These are phyloP conservation scores for Calliphora vomitoria DNA, from an alignment of 2,888 invertebrate species.

Conservation along the genomic window DNA sequence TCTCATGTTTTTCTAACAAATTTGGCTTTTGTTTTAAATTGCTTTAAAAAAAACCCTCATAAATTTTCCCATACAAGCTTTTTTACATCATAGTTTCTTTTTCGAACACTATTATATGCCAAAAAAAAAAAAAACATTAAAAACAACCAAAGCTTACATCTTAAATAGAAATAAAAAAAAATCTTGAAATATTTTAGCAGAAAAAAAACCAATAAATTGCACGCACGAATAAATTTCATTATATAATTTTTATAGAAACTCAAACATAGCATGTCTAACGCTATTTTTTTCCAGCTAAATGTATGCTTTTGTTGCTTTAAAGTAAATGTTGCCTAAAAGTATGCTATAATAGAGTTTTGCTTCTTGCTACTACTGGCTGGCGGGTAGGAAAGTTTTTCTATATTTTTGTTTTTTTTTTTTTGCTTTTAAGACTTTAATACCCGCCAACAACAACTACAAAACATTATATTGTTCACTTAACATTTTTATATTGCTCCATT, in stretches of 20 bases:
- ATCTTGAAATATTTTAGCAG: neutral
- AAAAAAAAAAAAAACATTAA: slow-evolving; percentile 12
- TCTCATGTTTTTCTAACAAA: neutral
- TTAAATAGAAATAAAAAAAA: neutral
- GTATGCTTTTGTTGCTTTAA: slow-evolving; percentile 13
- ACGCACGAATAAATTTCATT: slow-evolving; percentile 67
- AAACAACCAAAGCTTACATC: too few relatives aligned
- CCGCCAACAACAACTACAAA: too few relatives aligned
- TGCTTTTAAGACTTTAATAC: neutral
- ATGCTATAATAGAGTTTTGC: slow-evolving; percentile 26
- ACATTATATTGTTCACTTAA: too few relatives aligned
- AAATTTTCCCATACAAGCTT: slow-evolving; percentile 11
- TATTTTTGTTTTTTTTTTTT: neutral
- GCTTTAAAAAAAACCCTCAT: slow-evolving; percentile 17
- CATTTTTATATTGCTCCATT: too few relatives aligned
- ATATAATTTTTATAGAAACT: slow-evolving; percentile 30
- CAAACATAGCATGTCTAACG: neutral
- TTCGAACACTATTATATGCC: slow-evolving; percentile 22
- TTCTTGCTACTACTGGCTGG: neutral
- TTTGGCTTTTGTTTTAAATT: neutral
- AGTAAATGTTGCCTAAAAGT: slow-evolving; percentile 43
- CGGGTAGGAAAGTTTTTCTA: too few relatives aligned
- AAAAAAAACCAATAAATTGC: slow-evolving; percentile 63
- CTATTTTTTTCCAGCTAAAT: neutral
- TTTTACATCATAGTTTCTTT: neutral